A percentile compares a stretch with the other conserved stretches of the same genome.
Conservation (phyloP, 2,113 vertebrate species). For the Hippotragus niger region DNA sequence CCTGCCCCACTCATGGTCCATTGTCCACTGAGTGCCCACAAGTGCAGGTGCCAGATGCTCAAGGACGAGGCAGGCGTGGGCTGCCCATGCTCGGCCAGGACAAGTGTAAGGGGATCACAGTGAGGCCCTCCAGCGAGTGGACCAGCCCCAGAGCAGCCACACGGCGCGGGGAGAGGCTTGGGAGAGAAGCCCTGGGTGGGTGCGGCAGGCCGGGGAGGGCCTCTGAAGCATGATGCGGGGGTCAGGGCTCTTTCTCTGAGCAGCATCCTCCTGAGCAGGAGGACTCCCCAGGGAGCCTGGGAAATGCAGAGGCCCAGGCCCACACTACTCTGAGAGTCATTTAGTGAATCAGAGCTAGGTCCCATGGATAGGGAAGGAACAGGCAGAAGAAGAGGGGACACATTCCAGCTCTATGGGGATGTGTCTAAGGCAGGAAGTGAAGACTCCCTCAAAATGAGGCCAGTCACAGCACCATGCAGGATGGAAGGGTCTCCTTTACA, state of each 20-base stretch:
- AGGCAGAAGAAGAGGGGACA: neutral
- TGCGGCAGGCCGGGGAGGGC: neutral
- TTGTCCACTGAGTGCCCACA: neutral
- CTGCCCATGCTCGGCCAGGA: neutral
- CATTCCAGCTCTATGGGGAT: neutral
- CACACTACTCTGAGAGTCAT: neutral
- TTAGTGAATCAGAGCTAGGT: neutral
- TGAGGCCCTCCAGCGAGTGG: neutral
- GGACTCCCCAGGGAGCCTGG: neutral
- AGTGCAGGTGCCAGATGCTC: neutral
- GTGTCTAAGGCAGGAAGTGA: neutral
- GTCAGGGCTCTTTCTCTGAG: neutral
- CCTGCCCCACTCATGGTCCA: neutral
- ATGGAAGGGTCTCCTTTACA: no score
- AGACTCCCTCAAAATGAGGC: neutral
- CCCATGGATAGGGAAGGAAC: neutral
- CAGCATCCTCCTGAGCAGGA: neutral
- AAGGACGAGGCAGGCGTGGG: neutral
- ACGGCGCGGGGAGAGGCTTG: accelerated
- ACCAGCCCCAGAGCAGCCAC: neutral
- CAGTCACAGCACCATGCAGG: neutral
- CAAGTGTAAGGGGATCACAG: neutral
- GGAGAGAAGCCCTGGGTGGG: neutral
- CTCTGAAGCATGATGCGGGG: neutral
- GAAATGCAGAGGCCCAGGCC: neutral